These are phyloP conservation scores for Paralichthys olivaceus DNA, from an alignment of 2,113 vertebrate species.

Conservation along the genomic window DNA sequence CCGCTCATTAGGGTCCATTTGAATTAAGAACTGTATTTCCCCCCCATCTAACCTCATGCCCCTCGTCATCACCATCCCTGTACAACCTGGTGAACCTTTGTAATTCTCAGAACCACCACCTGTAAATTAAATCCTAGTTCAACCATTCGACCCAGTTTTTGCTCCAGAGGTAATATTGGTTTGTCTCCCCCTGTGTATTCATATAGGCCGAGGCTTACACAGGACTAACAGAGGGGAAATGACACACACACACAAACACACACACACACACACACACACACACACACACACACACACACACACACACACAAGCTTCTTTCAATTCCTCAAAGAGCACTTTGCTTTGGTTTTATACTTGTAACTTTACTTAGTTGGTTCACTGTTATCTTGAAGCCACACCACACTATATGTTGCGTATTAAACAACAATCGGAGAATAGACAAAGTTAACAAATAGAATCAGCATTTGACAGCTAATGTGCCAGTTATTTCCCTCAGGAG, in stretches of 20 bases:
- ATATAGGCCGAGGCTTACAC: constrained; percentile 7
- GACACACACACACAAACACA: neutral
- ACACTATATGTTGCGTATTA: no score
- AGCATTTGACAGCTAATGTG: neutral
- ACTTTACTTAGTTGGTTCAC: no score
- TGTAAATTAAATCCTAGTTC: constrained; percentile 63
- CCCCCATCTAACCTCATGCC: constrained; percentile 11
- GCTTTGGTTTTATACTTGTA: neutral
- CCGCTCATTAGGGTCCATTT: constrained; percentile 63
- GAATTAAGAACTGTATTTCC: constrained; percentile 52
- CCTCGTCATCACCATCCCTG: constrained; percentile 9
- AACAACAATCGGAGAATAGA: neutral
- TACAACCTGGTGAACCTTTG: constrained; percentile 47
- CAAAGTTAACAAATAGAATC: neutral
- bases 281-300: neutral
- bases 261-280: no score
- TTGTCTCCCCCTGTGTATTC: constrained; percentile 48
- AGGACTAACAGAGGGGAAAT: constrained; percentile 24
- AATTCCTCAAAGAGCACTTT: neutral
- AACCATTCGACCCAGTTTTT: constrained; percentile 61
- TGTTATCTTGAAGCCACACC: no score
- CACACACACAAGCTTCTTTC: no score
- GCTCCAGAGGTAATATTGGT: constrained; percentile 54
- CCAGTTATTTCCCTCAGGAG: neutral
- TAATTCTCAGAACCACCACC: constrained; percentile 30